phyloP scores from a whole-genome alignment of 2,797 vertebrate species.

The Octomys mimax region DNA sequence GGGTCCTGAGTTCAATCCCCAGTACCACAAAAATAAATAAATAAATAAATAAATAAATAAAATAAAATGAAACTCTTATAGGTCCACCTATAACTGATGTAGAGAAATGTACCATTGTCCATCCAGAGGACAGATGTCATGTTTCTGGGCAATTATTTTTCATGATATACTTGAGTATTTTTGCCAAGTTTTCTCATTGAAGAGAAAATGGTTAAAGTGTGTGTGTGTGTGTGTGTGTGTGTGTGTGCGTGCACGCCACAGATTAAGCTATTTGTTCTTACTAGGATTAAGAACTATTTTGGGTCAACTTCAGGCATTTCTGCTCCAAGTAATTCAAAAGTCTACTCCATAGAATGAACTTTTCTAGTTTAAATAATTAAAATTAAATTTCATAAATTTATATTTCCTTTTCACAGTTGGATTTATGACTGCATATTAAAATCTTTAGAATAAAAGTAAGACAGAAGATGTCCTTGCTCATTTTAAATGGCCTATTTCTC shows the following conservation, averaged over 20 bases:
- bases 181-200: conserved; percentile 25
- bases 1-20: too few species aligned
- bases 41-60: background rate
- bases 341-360: background rate
- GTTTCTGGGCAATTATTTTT: background rate
- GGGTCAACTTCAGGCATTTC: background rate
- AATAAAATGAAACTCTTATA: background rate
- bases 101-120: background rate
- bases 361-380: conserved; percentile 58
- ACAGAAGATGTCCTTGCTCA: conserved; percentile 2
- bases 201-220: conserved; percentile 5
- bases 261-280: conserved; percentile 9
- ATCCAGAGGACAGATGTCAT: background rate
- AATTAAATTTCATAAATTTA: background rate
- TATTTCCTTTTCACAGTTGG: conserved; percentile 50
- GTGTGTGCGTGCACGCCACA: background rate
- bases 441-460: conserved; percentile 29
- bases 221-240: background rate
- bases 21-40: too few species aligned
- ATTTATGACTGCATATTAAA: conserved; percentile 17
- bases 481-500: conserved; percentile 44
- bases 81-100: background rate
- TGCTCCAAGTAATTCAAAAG: conserved; percentile 50
- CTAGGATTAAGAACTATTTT: background rate
- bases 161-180: background rate